Evolutionary conservation across 2,888 invertebrate genomes (phyloP).

Genomic region (Eumacrocentrus americanus): DNA sequence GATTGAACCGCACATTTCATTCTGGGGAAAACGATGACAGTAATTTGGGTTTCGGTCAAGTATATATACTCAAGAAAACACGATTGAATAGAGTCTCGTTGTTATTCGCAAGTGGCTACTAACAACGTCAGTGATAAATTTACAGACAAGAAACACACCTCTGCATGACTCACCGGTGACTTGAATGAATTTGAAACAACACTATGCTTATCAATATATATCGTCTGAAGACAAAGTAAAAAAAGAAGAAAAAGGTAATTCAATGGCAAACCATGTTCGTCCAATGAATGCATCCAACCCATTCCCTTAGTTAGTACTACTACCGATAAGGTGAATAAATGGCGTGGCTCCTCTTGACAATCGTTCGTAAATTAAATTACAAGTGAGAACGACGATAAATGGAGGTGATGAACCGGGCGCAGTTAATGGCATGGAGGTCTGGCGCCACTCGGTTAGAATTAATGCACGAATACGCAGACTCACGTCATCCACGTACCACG

Average conservation of each 20-base stretch:
- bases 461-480: conserved; percentile 31
- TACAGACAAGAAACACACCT: conserved; percentile 27
- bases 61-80: conserved; percentile 29
- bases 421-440: conserved; percentile 30
- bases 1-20: background rate
- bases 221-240: too few species aligned
- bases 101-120: background rate
- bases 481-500: conserved; percentile 20
- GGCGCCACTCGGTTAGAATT: conserved; percentile 38
- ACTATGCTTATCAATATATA: too few species aligned
- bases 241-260: too few species aligned
- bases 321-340: conserved; percentile 13
- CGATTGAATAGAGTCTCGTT: conserved; percentile 23
- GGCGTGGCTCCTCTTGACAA: conserved; percentile 30
- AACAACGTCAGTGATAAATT: conserved; percentile 14
- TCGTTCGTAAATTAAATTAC: conserved; percentile 40
- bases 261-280: too few species aligned
- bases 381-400: conserved; percentile 30
- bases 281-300: too few species aligned
- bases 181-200: conserved; percentile 16
- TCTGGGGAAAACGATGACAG: background rate
- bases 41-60: conserved; percentile 6
- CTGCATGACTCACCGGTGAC: conserved; percentile 23
- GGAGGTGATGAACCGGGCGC: conserved; percentile 34
- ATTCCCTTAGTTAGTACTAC: too few species aligned